Evolutionary conservation across 2,888 invertebrate genomes (phyloP).

Genomic region (Hipparchia sbordonii): DNA sequence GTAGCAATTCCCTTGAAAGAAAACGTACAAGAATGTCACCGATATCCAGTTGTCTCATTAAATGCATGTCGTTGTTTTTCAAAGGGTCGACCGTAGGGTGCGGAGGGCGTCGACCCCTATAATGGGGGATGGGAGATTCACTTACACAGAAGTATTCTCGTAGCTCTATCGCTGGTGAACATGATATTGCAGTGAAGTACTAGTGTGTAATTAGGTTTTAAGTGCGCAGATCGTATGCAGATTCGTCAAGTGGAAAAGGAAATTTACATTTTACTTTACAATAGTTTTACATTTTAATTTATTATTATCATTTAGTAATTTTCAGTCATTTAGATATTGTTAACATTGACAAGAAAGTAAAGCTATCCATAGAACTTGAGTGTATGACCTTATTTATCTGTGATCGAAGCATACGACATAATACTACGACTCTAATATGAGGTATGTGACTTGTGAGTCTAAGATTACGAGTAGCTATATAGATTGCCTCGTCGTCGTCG

Average conservation of each 20-base stretch:
- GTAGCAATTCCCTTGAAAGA: conserved; percentile 3
- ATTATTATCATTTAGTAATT: too few relatives aligned
- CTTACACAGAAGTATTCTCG: conserved; percentile 55
- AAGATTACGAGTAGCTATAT: too few relatives aligned
- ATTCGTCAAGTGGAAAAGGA: not conserved
- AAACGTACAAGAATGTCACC: conserved; percentile 28
- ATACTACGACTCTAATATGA: too few relatives aligned
- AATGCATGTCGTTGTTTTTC: conserved; percentile 51
- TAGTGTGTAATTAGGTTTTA: conserved; percentile 32
- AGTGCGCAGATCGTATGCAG: conserved; percentile 20
- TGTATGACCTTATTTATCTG: too few relatives aligned
- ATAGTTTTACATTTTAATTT: not conserved
- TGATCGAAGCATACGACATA: too few relatives aligned
- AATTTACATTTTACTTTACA: too few relatives aligned
- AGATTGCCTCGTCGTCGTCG: too few relatives aligned
- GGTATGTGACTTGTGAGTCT: too few relatives aligned
- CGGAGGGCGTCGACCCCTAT: conserved; percentile 49
- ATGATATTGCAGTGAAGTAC: conserved; percentile 45
- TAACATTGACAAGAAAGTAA: too few relatives aligned
- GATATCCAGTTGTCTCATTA: conserved; percentile 36
- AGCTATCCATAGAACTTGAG: too few relatives aligned
- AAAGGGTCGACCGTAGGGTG: conserved; percentile 42
- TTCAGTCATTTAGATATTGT: too few relatives aligned
- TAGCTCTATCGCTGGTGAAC: conserved; percentile 49
- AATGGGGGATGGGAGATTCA: conserved; percentile 41